Evolutionary conservation across 2,888 invertebrate species (phyloP).

Genomic region (Mayetiola destructor): DNA sequence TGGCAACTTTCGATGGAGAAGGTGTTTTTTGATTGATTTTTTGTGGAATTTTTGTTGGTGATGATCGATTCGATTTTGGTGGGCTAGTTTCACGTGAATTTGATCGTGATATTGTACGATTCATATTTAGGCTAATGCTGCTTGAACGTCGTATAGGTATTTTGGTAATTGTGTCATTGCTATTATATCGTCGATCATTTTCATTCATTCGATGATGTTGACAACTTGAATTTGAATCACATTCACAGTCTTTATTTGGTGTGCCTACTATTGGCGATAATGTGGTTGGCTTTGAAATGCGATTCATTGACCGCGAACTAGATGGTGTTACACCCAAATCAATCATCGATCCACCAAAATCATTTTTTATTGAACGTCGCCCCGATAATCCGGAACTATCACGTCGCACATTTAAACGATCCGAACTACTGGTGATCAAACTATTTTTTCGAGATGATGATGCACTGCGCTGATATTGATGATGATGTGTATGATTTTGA

Average conservation of each 20-base stretch:
- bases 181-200: constrained; percentile 14
- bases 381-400: constrained; percentile 2
- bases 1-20: constrained; percentile 6
- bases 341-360: constrained; percentile 15
- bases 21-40: constrained; percentile 1
- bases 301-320: constrained; percentile 22
- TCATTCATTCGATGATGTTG: not conserved
- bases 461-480: not conserved
- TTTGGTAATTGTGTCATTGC: constrained; percentile 26
- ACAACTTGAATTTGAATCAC: not conserved
- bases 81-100: constrained; percentile 21
- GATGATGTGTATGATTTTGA: not conserved
- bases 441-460: not conserved
- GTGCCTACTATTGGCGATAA: constrained; percentile 35
- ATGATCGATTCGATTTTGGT: not conserved
- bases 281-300: constrained; percentile 31
- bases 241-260: constrained; percentile 29
- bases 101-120: constrained; percentile 19
- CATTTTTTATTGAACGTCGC: not conserved
- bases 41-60: constrained; percentile 3
- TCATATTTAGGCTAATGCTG: constrained; percentile 19
- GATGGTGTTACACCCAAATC: not conserved
- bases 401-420: not conserved
- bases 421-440: not conserved
- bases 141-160: constrained; percentile 27